These are phyloP conservation scores for Steatocranus sp. DNA, from an alignment of 2,797 vertebrate genomes.

Conservation along the genomic window DNA sequence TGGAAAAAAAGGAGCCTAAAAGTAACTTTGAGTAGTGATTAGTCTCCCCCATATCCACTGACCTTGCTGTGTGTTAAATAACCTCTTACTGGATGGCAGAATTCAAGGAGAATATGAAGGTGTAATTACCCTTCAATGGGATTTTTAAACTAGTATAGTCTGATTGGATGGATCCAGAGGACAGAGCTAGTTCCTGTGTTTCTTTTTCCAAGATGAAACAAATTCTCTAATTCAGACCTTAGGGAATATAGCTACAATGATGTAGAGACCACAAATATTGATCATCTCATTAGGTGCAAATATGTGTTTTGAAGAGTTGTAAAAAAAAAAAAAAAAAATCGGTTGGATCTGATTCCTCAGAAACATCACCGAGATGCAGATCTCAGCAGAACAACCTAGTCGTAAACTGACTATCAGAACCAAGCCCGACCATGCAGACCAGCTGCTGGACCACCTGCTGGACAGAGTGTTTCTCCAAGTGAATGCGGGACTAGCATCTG, in stretches of 20 bases:
- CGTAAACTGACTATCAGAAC: conserved; percentile 20
- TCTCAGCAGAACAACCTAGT: not conserved
- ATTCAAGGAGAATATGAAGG: not conserved
- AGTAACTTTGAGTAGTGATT: not conserved
- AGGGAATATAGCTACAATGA: not conserved
- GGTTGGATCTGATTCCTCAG: not conserved
- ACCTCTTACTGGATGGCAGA: not conserved
- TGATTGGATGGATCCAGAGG: not conserved
- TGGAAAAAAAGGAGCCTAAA: not conserved
- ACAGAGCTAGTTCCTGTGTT: not conserved
- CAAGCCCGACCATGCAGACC: not conserved
- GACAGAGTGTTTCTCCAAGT: not conserved
- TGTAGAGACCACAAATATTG: not conserved
- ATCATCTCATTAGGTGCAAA: not conserved
- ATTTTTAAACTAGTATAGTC: not conserved
- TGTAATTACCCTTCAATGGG: not conserved
- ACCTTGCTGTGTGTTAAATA: not conserved
- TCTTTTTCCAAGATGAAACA: not conserved
- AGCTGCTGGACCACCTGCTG: conserved; percentile 34
- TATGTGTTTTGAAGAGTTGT: not conserved
- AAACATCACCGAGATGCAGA: not conserved
- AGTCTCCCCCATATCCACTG: not conserved
- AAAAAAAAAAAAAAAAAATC: not conserved
- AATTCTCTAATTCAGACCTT: not conserved
- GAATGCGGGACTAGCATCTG: not conserved